Percentiles rank a stretch among this genome's conserved stretches.
These are phyloP conservation scores for Xiphophorus maculatus DNA, from an alignment of 2,113 vertebrate species.

Conservation along the genomic window DNA sequence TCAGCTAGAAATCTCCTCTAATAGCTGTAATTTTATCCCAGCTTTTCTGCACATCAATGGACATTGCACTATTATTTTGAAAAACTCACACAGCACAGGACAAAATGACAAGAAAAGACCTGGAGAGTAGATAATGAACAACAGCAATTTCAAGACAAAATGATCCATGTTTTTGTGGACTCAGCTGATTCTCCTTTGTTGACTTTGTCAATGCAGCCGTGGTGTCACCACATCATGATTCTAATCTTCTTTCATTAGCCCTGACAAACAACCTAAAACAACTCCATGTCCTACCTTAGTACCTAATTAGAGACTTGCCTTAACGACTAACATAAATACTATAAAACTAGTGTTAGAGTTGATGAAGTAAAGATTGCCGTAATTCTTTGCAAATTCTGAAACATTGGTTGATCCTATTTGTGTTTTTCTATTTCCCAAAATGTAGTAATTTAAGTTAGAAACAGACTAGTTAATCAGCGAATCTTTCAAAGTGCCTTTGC, in stretches of 20 bases:
- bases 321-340: neutral
- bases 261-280: neutral
- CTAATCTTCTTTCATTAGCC: neutral
- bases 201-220: slow-evolving; percentile 17
- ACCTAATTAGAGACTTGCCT: neutral
- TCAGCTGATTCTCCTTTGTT: slow-evolving; percentile 13
- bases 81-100: slow-evolving; percentile 20
- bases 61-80: slow-evolving; percentile 31
- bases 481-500: neutral
- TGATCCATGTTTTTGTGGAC: slow-evolving; percentile 27
- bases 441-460: too few relatives aligned
- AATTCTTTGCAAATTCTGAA: too few relatives aligned
- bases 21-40: slow-evolving; percentile 58
- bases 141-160: slow-evolving; percentile 13
- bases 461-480: neutral
- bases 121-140: slow-evolving; percentile 1
- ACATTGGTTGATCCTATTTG: too few relatives aligned
- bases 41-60: slow-evolving; percentile 48
- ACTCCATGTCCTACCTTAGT: neutral
- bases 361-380: too few relatives aligned
- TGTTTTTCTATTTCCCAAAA: too few relatives aligned
- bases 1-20: slow-evolving; percentile 55
- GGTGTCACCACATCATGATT: slow-evolving; percentile 14
- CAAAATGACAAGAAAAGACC: slow-evolving; percentile 1
- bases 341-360: neutral